Conservation (phyloP, 1,140 invertebrate genomes). For the Pogonognathellus flavescens region DNA sequence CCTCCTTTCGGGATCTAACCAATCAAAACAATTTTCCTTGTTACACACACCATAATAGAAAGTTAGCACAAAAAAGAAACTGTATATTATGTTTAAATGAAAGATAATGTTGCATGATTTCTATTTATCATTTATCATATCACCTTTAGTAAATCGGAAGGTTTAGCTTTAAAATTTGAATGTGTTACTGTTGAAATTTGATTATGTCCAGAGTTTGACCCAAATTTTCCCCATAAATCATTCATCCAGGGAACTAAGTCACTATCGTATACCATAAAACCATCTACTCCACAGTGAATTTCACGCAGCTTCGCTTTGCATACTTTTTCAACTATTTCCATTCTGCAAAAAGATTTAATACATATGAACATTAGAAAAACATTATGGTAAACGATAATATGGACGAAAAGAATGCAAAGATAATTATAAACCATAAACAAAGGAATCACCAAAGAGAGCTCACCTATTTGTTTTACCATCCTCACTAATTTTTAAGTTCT, state of each 20-base stretch:
- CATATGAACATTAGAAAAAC: not conserved
- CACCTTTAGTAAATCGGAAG: slow-evolving; percentile 67
- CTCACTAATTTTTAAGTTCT: not conserved
- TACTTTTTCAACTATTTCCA: slow-evolving; percentile 68
- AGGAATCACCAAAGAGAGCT: too few relatives aligned
- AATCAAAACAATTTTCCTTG: slow-evolving; percentile 63
- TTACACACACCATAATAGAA: too few relatives aligned
- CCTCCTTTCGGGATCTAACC: slow-evolving; percentile 75
- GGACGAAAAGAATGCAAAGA: too few relatives aligned
- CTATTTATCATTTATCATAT: too few relatives aligned
- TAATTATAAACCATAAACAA: too few relatives aligned
- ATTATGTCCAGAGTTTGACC: slow-evolving; percentile 40
- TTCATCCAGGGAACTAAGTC: slow-evolving; percentile 75
- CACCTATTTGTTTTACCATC: not conserved
- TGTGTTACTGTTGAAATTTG: slow-evolving; percentile 56
- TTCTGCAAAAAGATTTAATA: slow-evolving; percentile 55
- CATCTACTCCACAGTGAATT: slow-evolving; percentile 77
- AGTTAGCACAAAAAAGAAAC: too few relatives aligned
- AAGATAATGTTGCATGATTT: too few relatives aligned
- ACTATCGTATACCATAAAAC: slow-evolving; percentile 80
- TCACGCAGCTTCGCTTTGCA: slow-evolving; percentile 74
- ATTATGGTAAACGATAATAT: too few relatives aligned
- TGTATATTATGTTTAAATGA: slow-evolving; percentile 65
- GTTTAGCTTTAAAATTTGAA: slow-evolving; percentile 12
- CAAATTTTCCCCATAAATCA: slow-evolving; percentile 71